Percentiles rank a stretch among this genome's conserved stretches.
Conservation (phyloP, 2,888 invertebrate genomes). For the Agrilus biguttatus region DNA sequence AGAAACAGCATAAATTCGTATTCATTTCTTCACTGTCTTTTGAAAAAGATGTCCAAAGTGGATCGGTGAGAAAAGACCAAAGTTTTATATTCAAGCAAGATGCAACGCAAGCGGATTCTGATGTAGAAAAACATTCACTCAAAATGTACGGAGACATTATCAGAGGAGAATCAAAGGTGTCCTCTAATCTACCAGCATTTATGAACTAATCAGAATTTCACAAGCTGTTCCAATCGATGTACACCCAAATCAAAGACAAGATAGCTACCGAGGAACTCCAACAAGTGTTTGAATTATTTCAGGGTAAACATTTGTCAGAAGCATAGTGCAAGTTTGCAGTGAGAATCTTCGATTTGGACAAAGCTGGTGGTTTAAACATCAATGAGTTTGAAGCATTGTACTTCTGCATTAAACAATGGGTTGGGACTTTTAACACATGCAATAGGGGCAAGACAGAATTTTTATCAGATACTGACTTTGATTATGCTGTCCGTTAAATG, state of each 20-base stretch:
- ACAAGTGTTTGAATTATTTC: constrained; percentile 24
- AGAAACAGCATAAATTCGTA: no score
- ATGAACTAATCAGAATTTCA: constrained; percentile 16
- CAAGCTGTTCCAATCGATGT: constrained; percentile 20
- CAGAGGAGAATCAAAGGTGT: constrained; percentile 1
- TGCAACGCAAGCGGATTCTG: neutral
- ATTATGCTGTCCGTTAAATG: constrained; percentile 21
- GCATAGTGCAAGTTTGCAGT: constrained; percentile 25
- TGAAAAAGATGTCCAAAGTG: no score
- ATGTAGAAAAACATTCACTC: constrained; percentile 1
- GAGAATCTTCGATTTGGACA: constrained; percentile 24
- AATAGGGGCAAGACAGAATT: constrained; percentile 20
- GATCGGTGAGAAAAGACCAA: no score
- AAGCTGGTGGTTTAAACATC: constrained; percentile 23
- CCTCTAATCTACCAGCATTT: constrained; percentile 4
- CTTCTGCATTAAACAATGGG: constrained; percentile 24
- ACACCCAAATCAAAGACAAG: constrained; percentile 16
- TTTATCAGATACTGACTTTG: constrained; percentile 20
- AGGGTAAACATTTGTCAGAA: constrained; percentile 23
- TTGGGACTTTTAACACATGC: constrained; percentile 22
- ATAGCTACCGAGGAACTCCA: constrained; percentile 23
- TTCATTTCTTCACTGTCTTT: no score
- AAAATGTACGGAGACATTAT: constrained; percentile 5
- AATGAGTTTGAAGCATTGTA: constrained; percentile 26
- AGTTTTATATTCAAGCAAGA: no score